Evolutionary conservation across 2,113 vertebrate genomes (phyloP), one percentile per base, ranked within the genome.

Genomic region (Piprites chloris): DNA sequence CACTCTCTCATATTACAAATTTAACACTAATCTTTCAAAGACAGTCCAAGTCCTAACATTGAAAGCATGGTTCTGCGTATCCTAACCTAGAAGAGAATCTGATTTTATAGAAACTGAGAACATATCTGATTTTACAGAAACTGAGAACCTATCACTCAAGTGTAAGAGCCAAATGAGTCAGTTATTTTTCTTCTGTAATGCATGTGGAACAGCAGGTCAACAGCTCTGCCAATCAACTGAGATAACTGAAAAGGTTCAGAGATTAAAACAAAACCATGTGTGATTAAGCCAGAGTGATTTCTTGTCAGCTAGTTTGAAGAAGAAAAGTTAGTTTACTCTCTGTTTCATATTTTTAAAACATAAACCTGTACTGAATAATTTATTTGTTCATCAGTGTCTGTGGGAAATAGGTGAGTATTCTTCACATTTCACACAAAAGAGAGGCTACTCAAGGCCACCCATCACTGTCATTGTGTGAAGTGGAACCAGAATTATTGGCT

Each of bases 321-420:
- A 93, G 24, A 77, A 91, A 80, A 93, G 14, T 28, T 52, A 67
- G 52, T 59, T 85, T 81, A 59, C 6, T 62, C 27, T 68, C n/a
- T 56, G 20, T 80, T 95, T 86, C 75, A 82, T 30, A 55, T 58
- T 18, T 91, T 91, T 76, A 83, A 87, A 85, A 65, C 33, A 90
- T 28, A 78, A 33, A 79, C 3, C 11, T 76, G 58, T 65, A 62
- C 14, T 2, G 3, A 80, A 53, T 50, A 61, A 87, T 52, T 50
- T 65, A 75, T 65, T 74, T 53, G 21, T 62, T 92, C 55, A 79
- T 85, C 49, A 63, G 39, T 77, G 28, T n/a, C 68, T 77, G 44
- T 93, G 50, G 59, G 63, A 90, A 93, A 87, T 88, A 86, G 94
- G 95, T 95, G 92, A 93, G 91, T 94, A 95, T 71, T 84, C n/a